Conservation (phyloP, 2,797 vertebrate species). For the Onychomys torridus region DNA sequence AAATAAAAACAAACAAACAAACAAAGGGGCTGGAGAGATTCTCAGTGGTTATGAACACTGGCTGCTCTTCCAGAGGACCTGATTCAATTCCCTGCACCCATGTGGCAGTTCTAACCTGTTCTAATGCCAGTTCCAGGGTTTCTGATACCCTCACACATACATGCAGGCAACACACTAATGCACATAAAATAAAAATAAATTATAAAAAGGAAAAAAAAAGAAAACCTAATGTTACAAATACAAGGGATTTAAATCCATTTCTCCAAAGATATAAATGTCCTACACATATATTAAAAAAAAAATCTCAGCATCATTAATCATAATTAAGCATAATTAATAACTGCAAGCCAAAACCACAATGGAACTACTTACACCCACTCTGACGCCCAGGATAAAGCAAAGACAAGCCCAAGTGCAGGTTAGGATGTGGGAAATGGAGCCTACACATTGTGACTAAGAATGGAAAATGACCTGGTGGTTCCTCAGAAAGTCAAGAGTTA, state of each 20-base stretch:
- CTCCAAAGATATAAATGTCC: neutral
- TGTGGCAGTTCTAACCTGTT: neutral
- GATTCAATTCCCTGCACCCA: neutral
- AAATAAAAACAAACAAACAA: neutral
- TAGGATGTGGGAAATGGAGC: neutral
- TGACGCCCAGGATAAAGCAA: neutral
- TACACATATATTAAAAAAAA: neutral
- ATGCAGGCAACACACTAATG: neutral
- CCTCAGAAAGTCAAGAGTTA: slow-evolving; percentile 25
- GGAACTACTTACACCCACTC: neutral
- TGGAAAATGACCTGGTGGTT: neutral
- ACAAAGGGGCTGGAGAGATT: neutral
- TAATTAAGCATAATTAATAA: too few relatives aligned
- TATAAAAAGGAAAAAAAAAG: neutral
- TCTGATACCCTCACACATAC: neutral
- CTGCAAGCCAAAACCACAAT: slow-evolving; percentile 5
- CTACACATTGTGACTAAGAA: neutral
- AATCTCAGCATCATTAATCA: neutral
- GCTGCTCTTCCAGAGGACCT: neutral
- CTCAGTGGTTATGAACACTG: neutral
- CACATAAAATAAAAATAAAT: neutral
- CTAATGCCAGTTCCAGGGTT: neutral
- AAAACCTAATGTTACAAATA: neutral
- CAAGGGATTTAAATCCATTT: slow-evolving; percentile 11
- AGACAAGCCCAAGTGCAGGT: neutral